Base-by-base conservation (phyloP, 2,113 vertebrate species). In the Vulpes vulpes region DNA sequence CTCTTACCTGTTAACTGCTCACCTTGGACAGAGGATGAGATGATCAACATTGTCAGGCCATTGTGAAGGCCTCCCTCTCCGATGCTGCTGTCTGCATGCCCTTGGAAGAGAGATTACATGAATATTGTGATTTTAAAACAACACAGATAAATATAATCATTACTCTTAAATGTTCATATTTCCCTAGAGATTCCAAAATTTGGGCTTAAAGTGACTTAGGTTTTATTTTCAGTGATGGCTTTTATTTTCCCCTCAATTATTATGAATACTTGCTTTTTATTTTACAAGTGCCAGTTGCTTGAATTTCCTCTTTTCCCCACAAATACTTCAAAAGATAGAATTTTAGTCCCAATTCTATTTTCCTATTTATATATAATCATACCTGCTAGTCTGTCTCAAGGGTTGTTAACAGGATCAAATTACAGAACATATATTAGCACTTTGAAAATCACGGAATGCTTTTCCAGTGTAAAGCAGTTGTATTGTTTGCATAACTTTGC, bases 161-260 rank as follows among this genome's bases (percentile, higher is more conserved):
- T 96, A 65, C 91, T 85, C 27, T 90, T 81, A 89, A 60, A 16
- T 80, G 87, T 90, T 93, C 57, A 32, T 78, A 19, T 92, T 94
- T 95, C 76, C 53, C 35, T 93, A 62, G 27, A 64, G 43, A 81
- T 91, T 20, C 32, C 57, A 97, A 57, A 53, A 62, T 97, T 96
- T 96, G 90, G 49, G 16, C 65, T 84, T 96, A 49, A 78, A 94
- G 64, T 59, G 93, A 55, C 20, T 12, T 93, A 65, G 14, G 19
- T 82, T 96, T 95, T 94, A 82, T 95, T 97, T 97, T 93, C 49
- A 95, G 0, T 89, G 57, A 55, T 73, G 74, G 38, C 6, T 89
- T 96, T 96, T 92, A 32, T 88, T 60, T 62, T 53, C 17, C 20
- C 32, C 17, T 20, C 27, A 27, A 32, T 57, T 79, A 65, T 38